Evolutionary conservation across 1,140 invertebrate species (phyloP), one percentile per base, ranked within the genome.

Genomic region (Daktulosphaira vitifoliae): DNA sequence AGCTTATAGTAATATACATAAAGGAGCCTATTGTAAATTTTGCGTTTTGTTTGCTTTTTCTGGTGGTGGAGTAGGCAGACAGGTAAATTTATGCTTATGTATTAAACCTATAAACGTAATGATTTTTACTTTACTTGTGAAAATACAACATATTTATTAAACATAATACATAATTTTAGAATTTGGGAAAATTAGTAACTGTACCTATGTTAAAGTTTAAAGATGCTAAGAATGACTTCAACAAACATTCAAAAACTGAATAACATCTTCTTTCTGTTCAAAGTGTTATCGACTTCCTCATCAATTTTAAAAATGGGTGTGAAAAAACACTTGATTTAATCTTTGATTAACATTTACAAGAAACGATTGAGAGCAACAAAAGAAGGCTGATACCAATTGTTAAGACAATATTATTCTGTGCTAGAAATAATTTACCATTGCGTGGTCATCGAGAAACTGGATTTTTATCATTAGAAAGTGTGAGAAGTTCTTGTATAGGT

Each of bases 1-100:
- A 15, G 20, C 46, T 16, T 50, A 65, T 65, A 48, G 23, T 48
- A 46, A 65, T 48, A 51, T 48, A 22, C 15, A 48, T 16, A n/a
- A n/a, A n/a, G 62, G 62, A 29, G 62, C 22, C 8, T 65, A 50
- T 65, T 65, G 46, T 50, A 65, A 65, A 50, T 65, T 46, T 50
- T 65, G 42, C 29, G 62, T 65, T 25, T 18, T 20, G 9, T 65
- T 65, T 37, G 44, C 22, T 22, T 9, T 33, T 29, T 15, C 44
- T 44, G 38, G 46, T 6, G 46, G 44, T 65, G 62, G 44, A 20
- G 33, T 22, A 50, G 46, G 46, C 48, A 22, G 33, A 26, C 42
- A 48, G 44, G 44, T 48, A 48, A 16, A 16, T 48, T 22, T 22
- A n/a, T 16, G 20, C 20, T 48, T 16, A 16, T n/a, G n/a, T 6